Base-by-base conservation (phyloP, 2,797 vertebrate genomes). In the Acanthopagrus latus region DNA sequence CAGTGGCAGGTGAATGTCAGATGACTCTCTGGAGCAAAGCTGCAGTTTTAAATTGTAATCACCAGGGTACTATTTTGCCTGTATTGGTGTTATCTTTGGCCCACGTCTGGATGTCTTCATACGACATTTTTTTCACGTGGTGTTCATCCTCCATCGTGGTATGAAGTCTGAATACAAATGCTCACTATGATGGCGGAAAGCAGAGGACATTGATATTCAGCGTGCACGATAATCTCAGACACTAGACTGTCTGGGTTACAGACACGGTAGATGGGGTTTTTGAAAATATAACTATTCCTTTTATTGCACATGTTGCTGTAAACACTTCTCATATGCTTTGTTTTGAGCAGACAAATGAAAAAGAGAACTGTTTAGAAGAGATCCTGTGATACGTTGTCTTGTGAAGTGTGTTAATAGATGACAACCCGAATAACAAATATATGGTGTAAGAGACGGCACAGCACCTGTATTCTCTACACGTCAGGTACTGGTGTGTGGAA, bases 181-280 rank as follows among this genome's bases (percentile, higher is more conserved):
- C 1, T 25, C 58, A 7, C 17, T 56, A 27, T 25, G 48, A 69
- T 57, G 46, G 55, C 17, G 66, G 63, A 41, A 69, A 59, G 71
- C 64, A 70, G 33, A 62, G 59, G 38, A 21, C 66, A 63, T 48
- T 78, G 38, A 74, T 75, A 84, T 80, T 79, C 62, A 71, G 33
- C 14, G 21, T 27, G 27, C 44, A 66, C 64, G 54, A 69, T 58
- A 43, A 85, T 71, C 64, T 43, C 60, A 80, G 52, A 23, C 62
- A 46, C 66, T 43, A 84, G n/a, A 38, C 74, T 71, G 68, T 76
- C 83, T 83, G 68, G 52, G 55, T 57, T 72, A 46, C 63, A 52
- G 23, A 25, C 51, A 81, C 55, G 75, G 48, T 18, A 7, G 48
- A 16, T 23, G 68, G 20, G 33, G 14, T 47, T 3, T 41, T 43